Conservation (phyloP, 1,140 invertebrate species). For the Antheraea mylitta region DNA sequence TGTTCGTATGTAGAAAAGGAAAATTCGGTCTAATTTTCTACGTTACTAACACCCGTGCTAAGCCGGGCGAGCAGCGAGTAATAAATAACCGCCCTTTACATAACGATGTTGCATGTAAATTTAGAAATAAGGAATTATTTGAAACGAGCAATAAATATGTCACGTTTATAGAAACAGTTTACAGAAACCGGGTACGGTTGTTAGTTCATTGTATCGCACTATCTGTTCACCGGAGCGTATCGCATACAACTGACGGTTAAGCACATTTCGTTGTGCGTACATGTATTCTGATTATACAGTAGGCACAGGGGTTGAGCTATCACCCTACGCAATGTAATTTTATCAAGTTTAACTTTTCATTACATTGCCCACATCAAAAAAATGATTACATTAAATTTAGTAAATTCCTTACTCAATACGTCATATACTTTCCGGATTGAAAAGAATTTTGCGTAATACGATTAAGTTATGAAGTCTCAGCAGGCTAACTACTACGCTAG, state of each 20-base stretch:
- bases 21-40: no score
- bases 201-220: constrained; percentile 46
- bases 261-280: not conserved
- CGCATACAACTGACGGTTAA: constrained; percentile 6
- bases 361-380: not conserved
- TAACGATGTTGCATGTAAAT: no score
- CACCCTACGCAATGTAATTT: not conserved
- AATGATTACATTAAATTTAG: not conserved
- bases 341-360: not conserved
- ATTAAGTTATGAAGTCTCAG: no score
- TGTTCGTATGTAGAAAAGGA: no score
- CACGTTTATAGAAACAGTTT: constrained; percentile 43
- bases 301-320: not conserved
- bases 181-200: constrained; percentile 43
- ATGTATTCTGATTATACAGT: not conserved
- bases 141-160: constrained; percentile 58
- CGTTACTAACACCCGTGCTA: no score
- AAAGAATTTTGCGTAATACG: no score
- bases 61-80: no score
- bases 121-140: not conserved
- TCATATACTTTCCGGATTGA: no score
- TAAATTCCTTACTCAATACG: no score
- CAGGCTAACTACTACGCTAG: no score
- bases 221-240: constrained; percentile 1
- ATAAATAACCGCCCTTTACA: no score